These are phyloP conservation scores for Rhopalosiphum padi DNA, from an alignment of 1,140 invertebrate genomes.

Conservation along the genomic window DNA sequence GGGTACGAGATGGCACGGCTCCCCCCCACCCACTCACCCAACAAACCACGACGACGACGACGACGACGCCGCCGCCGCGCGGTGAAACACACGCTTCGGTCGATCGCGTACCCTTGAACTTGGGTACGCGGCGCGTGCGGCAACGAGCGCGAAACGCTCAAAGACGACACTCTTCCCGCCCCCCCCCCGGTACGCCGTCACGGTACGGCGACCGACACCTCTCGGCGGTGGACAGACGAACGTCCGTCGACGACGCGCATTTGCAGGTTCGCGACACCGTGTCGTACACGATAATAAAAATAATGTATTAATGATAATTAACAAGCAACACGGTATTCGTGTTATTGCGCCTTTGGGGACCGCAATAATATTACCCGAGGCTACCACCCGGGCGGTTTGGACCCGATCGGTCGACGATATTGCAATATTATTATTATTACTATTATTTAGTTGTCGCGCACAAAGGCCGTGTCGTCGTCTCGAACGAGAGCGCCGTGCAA, in stretches of 20 bases:
- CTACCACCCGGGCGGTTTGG: too few species aligned
- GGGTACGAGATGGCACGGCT: slow-evolving; percentile 56
- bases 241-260: too few species aligned
- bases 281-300: too few species aligned
- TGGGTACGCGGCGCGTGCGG: slow-evolving; percentile 41
- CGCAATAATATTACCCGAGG: too few species aligned
- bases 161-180: background rate
- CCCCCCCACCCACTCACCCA: slow-evolving; percentile 39
- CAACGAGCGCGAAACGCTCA: background rate
- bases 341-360: too few species aligned
- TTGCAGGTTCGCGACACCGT: background rate
- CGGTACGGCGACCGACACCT: background rate
- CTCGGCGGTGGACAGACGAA: too few species aligned
- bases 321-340: too few species aligned
- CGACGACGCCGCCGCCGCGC: slow-evolving; percentile 52
- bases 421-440: background rate
- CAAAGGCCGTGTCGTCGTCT: background rate
- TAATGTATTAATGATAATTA: too few species aligned
- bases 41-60: slow-evolving; percentile 56
- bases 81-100: slow-evolving; percentile 62
- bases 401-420: background rate
- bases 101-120: slow-evolving; percentile 62
- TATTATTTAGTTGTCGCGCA: background rate
- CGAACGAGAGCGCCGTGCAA: background rate
- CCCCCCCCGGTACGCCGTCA: background rate